Conservation (phyloP, 2,113 vertebrate species). For the Furnarius figulus region DNA sequence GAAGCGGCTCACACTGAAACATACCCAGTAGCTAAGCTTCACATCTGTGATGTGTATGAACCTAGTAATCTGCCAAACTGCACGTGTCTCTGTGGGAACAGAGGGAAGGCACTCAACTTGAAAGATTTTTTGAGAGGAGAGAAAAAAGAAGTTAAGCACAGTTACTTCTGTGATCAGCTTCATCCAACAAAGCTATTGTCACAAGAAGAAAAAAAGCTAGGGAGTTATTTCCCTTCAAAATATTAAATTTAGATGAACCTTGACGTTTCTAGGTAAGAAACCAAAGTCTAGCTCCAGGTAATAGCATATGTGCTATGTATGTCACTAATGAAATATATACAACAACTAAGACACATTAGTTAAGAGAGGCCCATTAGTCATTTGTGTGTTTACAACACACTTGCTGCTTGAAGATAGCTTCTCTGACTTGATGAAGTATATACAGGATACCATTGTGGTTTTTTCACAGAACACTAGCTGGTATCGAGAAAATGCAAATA, state of each 20-base stretch:
- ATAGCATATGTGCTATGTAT: neutral
- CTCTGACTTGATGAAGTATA: neutral
- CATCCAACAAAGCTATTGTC: neutral
- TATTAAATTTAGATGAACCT: constrained; percentile 24
- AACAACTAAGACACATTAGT: neutral
- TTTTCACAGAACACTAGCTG: neutral
- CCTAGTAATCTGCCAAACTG: neutral
- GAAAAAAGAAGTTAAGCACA: neutral
- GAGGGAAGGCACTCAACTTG: neutral
- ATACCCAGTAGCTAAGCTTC: neutral
- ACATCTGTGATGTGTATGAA: neutral
- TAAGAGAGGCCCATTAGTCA: constrained; percentile 19
- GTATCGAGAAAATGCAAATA: neutral
- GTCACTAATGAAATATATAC: neutral
- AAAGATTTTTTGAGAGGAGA: neutral
- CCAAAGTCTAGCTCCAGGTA: constrained; percentile 35
- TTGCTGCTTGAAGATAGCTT: neutral
- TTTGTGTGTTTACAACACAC: neutral
- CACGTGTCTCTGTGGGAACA: neutral
- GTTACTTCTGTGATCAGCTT: neutral
- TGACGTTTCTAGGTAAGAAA: neutral
- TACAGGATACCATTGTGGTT: neutral
- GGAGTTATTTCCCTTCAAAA: neutral
- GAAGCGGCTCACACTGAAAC: neutral
- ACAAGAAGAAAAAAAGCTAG: neutral